Evolutionary conservation across 2,888 invertebrate genomes (phyloP).

Genomic region (Allygus modestus): DNA sequence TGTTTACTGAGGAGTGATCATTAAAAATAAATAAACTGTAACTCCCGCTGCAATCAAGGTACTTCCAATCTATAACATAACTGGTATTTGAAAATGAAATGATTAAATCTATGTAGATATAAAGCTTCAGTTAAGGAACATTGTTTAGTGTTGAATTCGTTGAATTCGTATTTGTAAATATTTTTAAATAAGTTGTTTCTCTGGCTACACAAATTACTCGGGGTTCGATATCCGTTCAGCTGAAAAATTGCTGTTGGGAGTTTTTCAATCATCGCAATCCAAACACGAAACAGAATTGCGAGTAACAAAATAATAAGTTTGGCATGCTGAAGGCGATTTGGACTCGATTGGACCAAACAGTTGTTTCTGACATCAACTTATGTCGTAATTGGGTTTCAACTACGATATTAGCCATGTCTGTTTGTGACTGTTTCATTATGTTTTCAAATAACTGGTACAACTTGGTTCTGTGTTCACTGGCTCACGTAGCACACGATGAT

Average conservation of each 20-base stretch:
- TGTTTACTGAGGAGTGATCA: no score
- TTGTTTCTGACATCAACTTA: slow-evolving; percentile 48
- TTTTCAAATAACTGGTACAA: slow-evolving; percentile 37
- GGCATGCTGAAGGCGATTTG: slow-evolving; percentile 40
- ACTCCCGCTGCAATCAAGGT: no score
- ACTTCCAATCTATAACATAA: no score
- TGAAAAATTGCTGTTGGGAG: slow-evolving; percentile 32
- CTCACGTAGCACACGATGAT: background rate
- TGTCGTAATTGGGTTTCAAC: slow-evolving; percentile 52
- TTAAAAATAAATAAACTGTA: no score
- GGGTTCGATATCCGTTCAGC: slow-evolving; percentile 12
- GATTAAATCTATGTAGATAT: no score
- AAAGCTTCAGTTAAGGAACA: no score
- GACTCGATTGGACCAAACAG: slow-evolving; percentile 35
- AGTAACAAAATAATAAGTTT: slow-evolving; percentile 43
- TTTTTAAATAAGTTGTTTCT: no score
- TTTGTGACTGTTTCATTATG: slow-evolving; percentile 55
- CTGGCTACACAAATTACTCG: background rate
- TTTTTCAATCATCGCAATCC: slow-evolving; percentile 46
- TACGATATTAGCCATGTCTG: slow-evolving; percentile 28
- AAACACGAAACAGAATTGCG: slow-evolving; percentile 21
- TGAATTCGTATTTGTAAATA: no score
- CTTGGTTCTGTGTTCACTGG: slow-evolving; percentile 26
- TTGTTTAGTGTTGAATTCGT: no score
- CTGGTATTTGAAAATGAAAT: no score